Conservation (phyloP, 2,113 vertebrate genomes). For the Cavia porcellus region DNA sequence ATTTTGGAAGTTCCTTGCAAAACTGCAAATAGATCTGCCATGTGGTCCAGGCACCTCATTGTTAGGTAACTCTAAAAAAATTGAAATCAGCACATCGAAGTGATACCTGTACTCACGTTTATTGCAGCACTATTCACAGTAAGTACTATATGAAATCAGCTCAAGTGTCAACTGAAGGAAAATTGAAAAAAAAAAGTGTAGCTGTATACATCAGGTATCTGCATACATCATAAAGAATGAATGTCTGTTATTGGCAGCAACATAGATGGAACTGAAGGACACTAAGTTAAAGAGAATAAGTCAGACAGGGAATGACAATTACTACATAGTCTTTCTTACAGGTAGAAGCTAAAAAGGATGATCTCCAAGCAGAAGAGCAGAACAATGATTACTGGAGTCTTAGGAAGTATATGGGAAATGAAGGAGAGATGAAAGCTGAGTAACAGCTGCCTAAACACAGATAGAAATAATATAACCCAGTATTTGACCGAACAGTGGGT, state of each 20-base stretch:
- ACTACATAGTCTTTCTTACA: not conserved
- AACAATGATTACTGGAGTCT: too few relatives aligned
- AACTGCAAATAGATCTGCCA: not conserved
- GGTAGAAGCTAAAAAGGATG: not conserved
- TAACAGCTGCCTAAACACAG: too few relatives aligned
- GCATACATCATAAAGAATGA: not conserved
- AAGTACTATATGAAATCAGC: not conserved
- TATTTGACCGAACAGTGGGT: not conserved
- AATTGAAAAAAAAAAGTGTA: not conserved
- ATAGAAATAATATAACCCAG: not conserved
- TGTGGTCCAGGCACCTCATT: too few relatives aligned
- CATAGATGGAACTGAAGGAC: not conserved
- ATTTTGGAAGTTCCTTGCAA: not conserved
- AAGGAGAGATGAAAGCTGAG: not conserved
- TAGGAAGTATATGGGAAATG: not conserved
- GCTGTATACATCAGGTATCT: not conserved
- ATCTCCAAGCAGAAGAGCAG: not conserved
- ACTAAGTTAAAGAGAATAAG: not conserved
- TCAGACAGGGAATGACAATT: not conserved
- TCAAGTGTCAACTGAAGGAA: not conserved
- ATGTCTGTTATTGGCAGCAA: not conserved
- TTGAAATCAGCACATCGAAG: not conserved
- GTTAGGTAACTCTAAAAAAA: not conserved
- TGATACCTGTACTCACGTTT: not conserved
- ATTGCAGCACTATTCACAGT: not conserved